These are phyloP conservation scores for Xiphorhynchus erythropygius DNA, from an alignment of 2,797 vertebrate species.

Conservation along the genomic window DNA sequence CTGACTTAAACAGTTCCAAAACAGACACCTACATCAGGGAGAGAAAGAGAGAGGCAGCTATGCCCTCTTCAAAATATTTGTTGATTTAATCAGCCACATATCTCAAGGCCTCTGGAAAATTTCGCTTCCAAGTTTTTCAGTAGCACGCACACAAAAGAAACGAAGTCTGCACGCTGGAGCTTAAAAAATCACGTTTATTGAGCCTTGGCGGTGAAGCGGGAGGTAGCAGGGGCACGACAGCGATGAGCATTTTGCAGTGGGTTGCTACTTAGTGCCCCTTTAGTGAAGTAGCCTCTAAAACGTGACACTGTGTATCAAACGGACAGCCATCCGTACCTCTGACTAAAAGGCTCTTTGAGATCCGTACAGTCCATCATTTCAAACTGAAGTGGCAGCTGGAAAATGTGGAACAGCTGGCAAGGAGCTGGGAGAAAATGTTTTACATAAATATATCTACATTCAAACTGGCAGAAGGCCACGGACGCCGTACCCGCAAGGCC, in stretches of 20 bases:
- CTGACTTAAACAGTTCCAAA: neutral
- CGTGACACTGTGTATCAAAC: neutral
- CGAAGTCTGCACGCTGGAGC: neutral
- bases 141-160: conserved; percentile 41
- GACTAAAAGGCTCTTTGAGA: conserved; percentile 60
- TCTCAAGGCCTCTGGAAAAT: conserved; percentile 24
- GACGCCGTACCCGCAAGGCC: conserved; percentile 47
- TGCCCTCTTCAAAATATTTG: conserved; percentile 49
- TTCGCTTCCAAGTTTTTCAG: neutral
- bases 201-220: neutral
- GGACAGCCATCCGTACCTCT: conserved; percentile 32
- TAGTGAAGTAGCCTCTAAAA: neutral
- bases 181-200: conserved; percentile 46
- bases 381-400: conserved; percentile 86
- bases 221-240: neutral
- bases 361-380: conserved; percentile 71
- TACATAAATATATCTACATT: conserved; percentile 88
- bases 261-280: neutral
- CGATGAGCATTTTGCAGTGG: neutral
- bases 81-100: conserved; percentile 3
- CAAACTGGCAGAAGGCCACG: conserved; percentile 79
- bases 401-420: conserved; percentile 91
- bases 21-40: neutral
- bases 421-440: conserved; percentile 87
- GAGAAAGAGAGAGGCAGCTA: neutral